Conservation (phyloP, 2,888 invertebrate genomes). For the Cataglyphis livida region DNA sequence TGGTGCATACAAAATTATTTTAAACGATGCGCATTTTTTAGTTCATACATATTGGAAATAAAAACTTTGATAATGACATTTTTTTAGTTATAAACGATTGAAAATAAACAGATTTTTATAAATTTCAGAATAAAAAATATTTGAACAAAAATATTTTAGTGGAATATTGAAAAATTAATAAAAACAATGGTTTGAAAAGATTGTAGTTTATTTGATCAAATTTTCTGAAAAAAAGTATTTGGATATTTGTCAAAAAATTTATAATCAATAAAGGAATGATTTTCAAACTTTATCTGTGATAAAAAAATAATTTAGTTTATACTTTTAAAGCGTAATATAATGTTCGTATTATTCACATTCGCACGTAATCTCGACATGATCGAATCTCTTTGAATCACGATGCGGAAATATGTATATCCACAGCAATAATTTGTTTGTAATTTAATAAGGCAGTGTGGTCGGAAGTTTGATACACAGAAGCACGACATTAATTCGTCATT, state of each 20-base stretch:
- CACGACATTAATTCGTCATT: conserved; percentile 63
- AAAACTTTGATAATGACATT: neutral
- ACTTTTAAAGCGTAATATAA: neutral
- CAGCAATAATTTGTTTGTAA: conserved; percentile 39
- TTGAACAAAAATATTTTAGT: neutral
- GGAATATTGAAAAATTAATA: neutral
- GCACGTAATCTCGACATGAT: conserved; percentile 7
- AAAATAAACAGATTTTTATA: neutral
- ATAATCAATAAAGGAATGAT: neutral
- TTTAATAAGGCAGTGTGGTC: conserved; percentile 29
- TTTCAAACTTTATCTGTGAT: neutral
- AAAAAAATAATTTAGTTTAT: neutral
- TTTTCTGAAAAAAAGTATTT: neutral
- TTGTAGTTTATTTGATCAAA: neutral
- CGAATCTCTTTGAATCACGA: conserved; percentile 12
- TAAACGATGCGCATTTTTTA: neutral
- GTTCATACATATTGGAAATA: neutral
- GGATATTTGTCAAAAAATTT: neutral
- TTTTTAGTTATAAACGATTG: neutral
- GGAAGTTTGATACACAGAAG: conserved; percentile 23
- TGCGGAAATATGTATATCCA: neutral
- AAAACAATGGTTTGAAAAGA: neutral
- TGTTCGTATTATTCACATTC: conserved; percentile 9
- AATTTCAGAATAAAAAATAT: neutral
- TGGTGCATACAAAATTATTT: neutral